Evolutionary conservation across 2,113 vertebrate species (phyloP), one percentile per base, ranked within the genome.

Genomic region (Lontra canadensis): DNA sequence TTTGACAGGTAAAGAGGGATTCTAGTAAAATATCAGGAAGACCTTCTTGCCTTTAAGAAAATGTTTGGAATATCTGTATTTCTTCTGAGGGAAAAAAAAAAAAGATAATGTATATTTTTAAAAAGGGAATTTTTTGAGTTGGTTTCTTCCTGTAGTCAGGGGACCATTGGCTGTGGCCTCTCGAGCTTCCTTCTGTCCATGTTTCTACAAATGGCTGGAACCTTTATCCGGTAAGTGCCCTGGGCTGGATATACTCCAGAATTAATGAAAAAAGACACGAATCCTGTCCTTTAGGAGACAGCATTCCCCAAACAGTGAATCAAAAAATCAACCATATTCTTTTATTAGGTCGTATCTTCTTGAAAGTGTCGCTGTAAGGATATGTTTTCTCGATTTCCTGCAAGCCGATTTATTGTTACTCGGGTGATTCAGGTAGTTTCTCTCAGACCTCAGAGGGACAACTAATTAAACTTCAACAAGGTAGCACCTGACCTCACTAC

Each of bases 391-490:
- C 23, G 80, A 61, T 96, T 98, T 98, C 85, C 44, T 95, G 42
- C 12, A 87, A 98, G 85, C 78, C 88, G 92, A 84, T 95, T 97
- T 97, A 83, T 63, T 95, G 88, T 92, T 67, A 17, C 63, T 67
- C 14, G 34, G 63, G 73, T 57, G 92, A 63, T 80, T 91, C 73
- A 80, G 80, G 90, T 97, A 96, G 71, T 74, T 96, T 94, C 93
- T 96, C 69, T 88, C 36, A 97, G 92, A 67, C 84, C 90, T 96
- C 65, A 94, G 94, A 95, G 90, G 90, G 95, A 83, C 88, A 94
- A 88, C 97, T 97, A 98, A 98, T 98, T 98, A 98, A 97, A 98
- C 94, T 91, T 94, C 84, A 61, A 81, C 90, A 85, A 93, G 94
- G 26, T 49, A 63, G 71, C 34, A 1, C 47, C 90, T 86, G 80